Conservation (phyloP, 1,140 invertebrate genomes). For the Orius laevigatus region DNA sequence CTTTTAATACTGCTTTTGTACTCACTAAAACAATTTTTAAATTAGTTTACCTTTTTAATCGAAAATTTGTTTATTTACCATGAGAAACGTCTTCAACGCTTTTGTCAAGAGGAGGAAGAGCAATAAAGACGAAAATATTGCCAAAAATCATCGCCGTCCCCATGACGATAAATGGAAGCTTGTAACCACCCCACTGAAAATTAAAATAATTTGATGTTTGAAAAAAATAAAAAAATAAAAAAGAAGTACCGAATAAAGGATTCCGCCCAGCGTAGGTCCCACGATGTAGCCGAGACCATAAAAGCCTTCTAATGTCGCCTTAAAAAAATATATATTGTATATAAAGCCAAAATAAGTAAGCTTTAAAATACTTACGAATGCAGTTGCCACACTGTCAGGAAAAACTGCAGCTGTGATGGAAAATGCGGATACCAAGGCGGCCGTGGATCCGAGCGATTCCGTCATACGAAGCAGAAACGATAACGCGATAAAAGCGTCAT, state of each 20-base stretch:
- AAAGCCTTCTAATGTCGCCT: slow-evolving; percentile 43
- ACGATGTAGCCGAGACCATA: slow-evolving; percentile 41
- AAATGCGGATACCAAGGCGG: slow-evolving; percentile 43
- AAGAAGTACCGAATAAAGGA: slow-evolving; percentile 28
- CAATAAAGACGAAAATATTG: slow-evolving; percentile 28
- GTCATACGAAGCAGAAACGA: slow-evolving; percentile 39
- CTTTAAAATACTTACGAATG: slow-evolving; percentile 37
- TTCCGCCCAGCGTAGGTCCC: slow-evolving; percentile 37
- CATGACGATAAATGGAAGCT: slow-evolving; percentile 39
- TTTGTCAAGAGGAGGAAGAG: slow-evolving; percentile 25
- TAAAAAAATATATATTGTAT: slow-evolving; percentile 11
- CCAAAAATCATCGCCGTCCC: slow-evolving; percentile 35
- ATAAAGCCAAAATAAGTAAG: no score
- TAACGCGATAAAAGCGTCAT: slow-evolving; percentile 36
- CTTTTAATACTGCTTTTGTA: slow-evolving; percentile 23
- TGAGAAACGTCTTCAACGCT: background rate
- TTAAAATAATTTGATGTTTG: slow-evolving; percentile 11
- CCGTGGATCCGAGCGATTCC: slow-evolving; percentile 44
- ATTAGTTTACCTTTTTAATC: no score
- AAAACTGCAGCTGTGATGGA: slow-evolving; percentile 45
- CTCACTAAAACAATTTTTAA: slow-evolving; percentile 22
- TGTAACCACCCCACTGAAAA: slow-evolving; percentile 35
- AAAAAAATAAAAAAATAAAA: background rate
- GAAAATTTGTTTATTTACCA: no score
- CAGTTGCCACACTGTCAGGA: slow-evolving; percentile 39